Conservation (phyloP, 2,797 vertebrate species). For the Meriones psammophilus region DNA sequence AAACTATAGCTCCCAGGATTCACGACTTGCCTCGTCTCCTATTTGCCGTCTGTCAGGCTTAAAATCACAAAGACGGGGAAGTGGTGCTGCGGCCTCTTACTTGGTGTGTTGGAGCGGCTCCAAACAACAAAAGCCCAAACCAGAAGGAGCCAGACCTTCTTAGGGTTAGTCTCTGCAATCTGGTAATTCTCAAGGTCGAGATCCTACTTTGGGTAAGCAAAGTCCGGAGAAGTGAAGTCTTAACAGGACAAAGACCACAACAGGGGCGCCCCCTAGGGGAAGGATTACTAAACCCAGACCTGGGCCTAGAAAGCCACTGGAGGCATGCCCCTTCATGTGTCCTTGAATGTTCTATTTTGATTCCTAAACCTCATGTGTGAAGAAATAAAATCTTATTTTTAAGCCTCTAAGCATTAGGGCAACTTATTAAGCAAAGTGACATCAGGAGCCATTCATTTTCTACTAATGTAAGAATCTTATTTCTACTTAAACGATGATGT, state of each 20-base stretch:
- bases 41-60: background rate
- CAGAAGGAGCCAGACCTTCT: background rate
- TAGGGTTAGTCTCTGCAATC: background rate
- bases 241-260: too few species aligned
- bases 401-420: background rate
- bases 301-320: background rate
- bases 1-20: background rate
- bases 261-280: background rate
- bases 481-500: background rate
- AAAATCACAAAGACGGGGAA: background rate
- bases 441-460: background rate
- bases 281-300: too few species aligned
- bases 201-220: too few species aligned
- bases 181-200: too few species aligned
- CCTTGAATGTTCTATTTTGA: background rate
- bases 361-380: background rate
- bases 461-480: background rate
- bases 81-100: background rate
- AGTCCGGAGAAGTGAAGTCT: background rate
- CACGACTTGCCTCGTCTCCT: too few species aligned
- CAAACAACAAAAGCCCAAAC: background rate
- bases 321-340: background rate
- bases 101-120: background rate
- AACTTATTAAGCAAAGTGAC: slow-evolving; percentile 2
- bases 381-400: slow-evolving; percentile 2